phyloP scores from a whole-genome alignment of 2,113 vertebrate species.

The Ornithorhynchus anatinus region DNA sequence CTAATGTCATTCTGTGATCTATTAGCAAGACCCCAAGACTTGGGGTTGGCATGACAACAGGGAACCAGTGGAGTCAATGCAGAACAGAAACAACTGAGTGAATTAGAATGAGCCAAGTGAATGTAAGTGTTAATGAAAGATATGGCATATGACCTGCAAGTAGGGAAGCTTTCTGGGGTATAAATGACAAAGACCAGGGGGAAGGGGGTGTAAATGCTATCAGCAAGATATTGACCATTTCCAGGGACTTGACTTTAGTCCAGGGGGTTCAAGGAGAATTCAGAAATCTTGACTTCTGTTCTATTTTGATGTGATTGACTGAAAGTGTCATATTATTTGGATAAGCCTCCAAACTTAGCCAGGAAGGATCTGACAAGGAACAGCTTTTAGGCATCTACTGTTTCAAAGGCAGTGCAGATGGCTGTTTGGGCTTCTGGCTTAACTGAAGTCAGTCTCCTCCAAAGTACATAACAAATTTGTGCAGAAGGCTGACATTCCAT shows the following conservation, averaged over 20 bases:
- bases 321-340: conserved; percentile 26
- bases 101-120: conserved; percentile 48
- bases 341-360: conserved; percentile 16
- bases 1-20: conserved; percentile 46
- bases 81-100: conserved; percentile 27
- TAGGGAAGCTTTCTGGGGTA: neutral
- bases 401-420: conserved; percentile 44
- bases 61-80: conserved; percentile 28
- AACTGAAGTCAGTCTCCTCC: conserved; percentile 3
- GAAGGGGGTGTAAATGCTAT: no score
- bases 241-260: neutral
- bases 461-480: neutral
- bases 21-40: conserved; percentile 56
- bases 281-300: neutral
- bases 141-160: neutral
- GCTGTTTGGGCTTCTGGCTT: conserved; percentile 27
- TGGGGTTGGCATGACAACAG: conserved; percentile 59
- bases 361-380: conserved; percentile 34
- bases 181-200: neutral
- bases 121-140: conserved; percentile 33
- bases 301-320: conserved; percentile 21
- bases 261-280: neutral
- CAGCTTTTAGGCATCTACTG: conserved; percentile 41
- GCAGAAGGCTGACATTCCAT: neutral
- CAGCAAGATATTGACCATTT: neutral